These are phyloP conservation scores for Philotrypesis tridentata DNA, from an alignment of 1,140 invertebrate genomes.

Conservation along the genomic window DNA sequence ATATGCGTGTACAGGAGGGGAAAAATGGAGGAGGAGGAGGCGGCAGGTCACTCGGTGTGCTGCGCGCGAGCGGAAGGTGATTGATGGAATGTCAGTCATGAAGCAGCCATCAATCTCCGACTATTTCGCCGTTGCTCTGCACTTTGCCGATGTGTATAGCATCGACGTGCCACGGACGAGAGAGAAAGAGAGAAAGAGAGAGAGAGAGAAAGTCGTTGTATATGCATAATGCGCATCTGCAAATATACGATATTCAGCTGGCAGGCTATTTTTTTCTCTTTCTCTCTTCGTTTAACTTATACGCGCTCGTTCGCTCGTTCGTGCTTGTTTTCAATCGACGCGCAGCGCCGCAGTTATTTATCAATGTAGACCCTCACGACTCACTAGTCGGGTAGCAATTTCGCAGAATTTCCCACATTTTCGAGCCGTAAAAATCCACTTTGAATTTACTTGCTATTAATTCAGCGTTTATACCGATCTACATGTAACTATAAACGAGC, in stretches of 20 bases:
- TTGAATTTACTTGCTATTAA: no score
- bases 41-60: slow-evolving; percentile 21
- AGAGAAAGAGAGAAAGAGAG: background rate
- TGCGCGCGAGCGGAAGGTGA: slow-evolving; percentile 61
- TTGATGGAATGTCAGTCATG: slow-evolving; percentile 74
- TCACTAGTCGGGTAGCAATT: no score
- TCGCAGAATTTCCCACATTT: no score
- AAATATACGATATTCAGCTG: slow-evolving; percentile 20
- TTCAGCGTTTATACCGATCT: no score
- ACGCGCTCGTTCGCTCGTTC: background rate
- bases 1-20: background rate
- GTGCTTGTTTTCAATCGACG: background rate
- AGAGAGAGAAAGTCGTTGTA: background rate
- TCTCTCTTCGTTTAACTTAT: background rate
- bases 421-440: no score
- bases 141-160: slow-evolving; percentile 41
- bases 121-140: slow-evolving; percentile 47
- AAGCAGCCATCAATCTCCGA: slow-evolving; percentile 70
- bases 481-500: no score
- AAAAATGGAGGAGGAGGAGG: background rate
- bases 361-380: background rate
- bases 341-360: background rate
- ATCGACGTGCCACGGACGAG: slow-evolving; percentile 9
- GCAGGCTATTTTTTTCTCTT: background rate
- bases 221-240: slow-evolving; percentile 44